A percentile compares a stretch with the other conserved stretches of the same genome.
Conservation (phyloP, 2,797 vertebrate genomes). For the Sylvia borin region DNA sequence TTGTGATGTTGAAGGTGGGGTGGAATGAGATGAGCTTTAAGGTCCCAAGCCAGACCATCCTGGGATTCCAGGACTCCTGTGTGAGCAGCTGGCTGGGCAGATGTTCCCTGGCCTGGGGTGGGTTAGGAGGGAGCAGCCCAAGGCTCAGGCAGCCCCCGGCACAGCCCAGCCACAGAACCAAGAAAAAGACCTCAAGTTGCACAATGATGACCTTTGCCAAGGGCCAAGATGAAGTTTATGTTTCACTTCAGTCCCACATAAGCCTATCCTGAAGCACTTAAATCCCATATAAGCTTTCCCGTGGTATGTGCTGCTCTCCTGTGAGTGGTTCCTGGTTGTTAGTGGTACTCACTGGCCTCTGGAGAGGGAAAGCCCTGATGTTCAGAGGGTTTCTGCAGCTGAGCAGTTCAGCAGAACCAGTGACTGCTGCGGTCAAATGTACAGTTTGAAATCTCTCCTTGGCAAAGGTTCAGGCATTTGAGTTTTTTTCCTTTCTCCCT, state of each 20-base stretch:
- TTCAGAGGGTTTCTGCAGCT: slow-evolving; percentile 20
- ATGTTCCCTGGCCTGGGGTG: neutral
- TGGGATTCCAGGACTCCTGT: neutral
- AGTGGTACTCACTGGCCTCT: neutral
- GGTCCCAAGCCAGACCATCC: neutral
- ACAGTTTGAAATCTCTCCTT: slow-evolving; percentile 10
- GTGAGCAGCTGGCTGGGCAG: neutral
- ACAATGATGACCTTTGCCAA: neutral
- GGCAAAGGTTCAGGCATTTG: slow-evolving; percentile 30
- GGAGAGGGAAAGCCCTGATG: slow-evolving; percentile 6
- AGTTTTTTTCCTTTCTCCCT: neutral
- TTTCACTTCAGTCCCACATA: slow-evolving; percentile 28
- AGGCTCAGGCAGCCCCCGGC: neutral
- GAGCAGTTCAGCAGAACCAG: slow-evolving; percentile 29
- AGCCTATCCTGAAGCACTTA: neutral
- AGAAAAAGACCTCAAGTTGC: neutral
- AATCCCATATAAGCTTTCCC: neutral
- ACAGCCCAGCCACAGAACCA: neutral
- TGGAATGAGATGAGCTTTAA: neutral
- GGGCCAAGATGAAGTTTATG: slow-evolving; percentile 34
- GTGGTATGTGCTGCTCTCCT: slow-evolving; percentile 9
- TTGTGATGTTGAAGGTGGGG: neutral
- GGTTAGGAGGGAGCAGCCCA: neutral
- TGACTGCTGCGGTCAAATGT: neutral
- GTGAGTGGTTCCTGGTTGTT: neutral